These are phyloP conservation scores for Temnothorax rugatulus DNA, from an alignment of 2,888 invertebrate genomes.

Conservation along the genomic window DNA sequence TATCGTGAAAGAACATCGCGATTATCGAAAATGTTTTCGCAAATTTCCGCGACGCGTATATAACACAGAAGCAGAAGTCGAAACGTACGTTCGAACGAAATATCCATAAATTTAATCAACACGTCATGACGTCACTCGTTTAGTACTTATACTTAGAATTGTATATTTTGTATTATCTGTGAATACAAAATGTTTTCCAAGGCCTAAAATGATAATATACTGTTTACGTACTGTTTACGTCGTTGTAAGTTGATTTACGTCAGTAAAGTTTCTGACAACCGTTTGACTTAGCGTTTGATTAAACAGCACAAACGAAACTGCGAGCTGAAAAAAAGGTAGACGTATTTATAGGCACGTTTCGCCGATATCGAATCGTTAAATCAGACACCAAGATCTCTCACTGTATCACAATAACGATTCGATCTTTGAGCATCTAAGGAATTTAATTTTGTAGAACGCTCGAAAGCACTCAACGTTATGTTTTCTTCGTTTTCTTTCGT, in stretches of 20 bases:
- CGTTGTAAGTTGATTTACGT: neutral
- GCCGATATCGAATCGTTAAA: neutral
- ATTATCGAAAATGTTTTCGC: neutral
- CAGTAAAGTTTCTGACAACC: neutral
- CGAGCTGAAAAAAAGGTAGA: neutral
- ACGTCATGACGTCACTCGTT: neutral
- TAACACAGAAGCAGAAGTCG: neutral
- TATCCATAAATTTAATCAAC: neutral
- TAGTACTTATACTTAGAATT: neutral
- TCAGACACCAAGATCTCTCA: neutral
- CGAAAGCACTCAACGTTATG: neutral
- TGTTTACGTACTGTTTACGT: neutral
- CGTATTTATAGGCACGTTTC: neutral
- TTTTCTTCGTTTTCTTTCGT: neutral
- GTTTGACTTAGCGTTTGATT: neutral
- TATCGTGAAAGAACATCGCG: neutral
- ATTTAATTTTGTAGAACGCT: neutral
- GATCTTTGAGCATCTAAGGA: neutral
- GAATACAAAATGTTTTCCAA: neutral
- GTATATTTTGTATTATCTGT: neutral
- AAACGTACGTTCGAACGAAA: too few relatives aligned
- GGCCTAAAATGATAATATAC: neutral
- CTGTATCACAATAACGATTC: neutral
- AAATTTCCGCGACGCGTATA: neutral
- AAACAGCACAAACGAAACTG: neutral